These are phyloP conservation scores for Portunus trituberculatus DNA, from an alignment of 1,140 invertebrate species.

Conservation along the genomic window DNA sequence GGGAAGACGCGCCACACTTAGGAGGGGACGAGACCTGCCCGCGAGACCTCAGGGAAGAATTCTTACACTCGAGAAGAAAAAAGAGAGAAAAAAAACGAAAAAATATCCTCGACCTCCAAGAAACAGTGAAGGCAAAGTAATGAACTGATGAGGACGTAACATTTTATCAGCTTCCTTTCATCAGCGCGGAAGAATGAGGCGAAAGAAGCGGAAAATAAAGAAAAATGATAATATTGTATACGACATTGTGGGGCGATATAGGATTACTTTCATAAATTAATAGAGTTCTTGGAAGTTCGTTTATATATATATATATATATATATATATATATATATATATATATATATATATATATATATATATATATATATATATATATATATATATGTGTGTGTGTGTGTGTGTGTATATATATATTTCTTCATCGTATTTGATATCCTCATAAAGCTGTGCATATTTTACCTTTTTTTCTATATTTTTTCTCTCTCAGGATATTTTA, in stretches of 20 bases:
- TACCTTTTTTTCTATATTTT: neutral
- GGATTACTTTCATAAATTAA: neutral
- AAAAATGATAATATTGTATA: no score
- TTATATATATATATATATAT: neutral
- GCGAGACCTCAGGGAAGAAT: neutral
- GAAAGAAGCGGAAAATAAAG: neutral
- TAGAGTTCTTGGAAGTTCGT: neutral
- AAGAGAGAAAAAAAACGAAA: neutral
- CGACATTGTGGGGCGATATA: no score
- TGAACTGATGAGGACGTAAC: no score
- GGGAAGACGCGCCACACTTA: neutral
- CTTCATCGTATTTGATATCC: conserved; percentile 11
- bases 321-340: neutral
- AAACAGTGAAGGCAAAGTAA: no score
- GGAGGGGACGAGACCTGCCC: neutral
- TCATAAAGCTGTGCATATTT: neutral
- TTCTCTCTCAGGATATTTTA: neutral
- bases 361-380: neutral
- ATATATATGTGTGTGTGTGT: no score
- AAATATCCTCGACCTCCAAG: neutral
- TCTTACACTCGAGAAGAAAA: neutral
- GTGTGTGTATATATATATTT: no score
- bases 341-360: neutral
- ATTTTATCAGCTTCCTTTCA: no score
- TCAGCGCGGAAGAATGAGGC: no score